Conservation (phyloP, 2,113 vertebrate genomes). For the Catharus bicknelli region DNA sequence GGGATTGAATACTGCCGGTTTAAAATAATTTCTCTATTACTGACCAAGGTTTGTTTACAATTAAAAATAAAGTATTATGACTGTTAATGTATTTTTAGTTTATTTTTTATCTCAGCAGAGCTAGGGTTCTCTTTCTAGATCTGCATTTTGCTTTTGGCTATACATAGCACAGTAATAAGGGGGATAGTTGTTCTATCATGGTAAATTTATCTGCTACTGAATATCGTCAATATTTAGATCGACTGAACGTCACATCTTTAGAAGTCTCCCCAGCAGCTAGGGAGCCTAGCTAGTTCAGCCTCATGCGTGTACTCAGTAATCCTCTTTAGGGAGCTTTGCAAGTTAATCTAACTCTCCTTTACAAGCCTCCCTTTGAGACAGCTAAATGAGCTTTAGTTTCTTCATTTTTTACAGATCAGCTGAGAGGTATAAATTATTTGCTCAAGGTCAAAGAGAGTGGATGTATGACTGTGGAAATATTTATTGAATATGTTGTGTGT, state of each 20-base stretch:
- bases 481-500: not conserved
- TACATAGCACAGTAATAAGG: not conserved
- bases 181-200: not conserved
- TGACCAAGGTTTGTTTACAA: slow-evolving; percentile 47
- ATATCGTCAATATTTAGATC: not conserved
- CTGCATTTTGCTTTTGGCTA: not conserved
- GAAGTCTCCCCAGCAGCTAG: not conserved
- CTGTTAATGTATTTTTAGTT: not conserved
- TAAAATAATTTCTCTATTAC: not conserved
- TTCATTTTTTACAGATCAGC: not conserved
- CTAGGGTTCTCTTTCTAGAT: not conserved
- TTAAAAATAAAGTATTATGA: slow-evolving; percentile 57
- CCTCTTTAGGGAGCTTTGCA: not conserved
- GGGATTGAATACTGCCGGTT: slow-evolving; percentile 36
- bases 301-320: not conserved
- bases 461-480: not conserved
- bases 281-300: not conserved
- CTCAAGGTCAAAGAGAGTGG: slow-evolving; percentile 6
- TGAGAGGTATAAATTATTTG: not conserved
- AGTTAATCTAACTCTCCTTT: slow-evolving; percentile 48
- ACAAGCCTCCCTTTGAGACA: slow-evolving; percentile 12
- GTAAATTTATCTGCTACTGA: not conserved
- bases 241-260: not conserved
- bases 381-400: slow-evolving; percentile 42
- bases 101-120: not conserved